phyloP scores from a whole-genome alignment of 2,888 invertebrate species.

The Diarsia brunnea region DNA sequence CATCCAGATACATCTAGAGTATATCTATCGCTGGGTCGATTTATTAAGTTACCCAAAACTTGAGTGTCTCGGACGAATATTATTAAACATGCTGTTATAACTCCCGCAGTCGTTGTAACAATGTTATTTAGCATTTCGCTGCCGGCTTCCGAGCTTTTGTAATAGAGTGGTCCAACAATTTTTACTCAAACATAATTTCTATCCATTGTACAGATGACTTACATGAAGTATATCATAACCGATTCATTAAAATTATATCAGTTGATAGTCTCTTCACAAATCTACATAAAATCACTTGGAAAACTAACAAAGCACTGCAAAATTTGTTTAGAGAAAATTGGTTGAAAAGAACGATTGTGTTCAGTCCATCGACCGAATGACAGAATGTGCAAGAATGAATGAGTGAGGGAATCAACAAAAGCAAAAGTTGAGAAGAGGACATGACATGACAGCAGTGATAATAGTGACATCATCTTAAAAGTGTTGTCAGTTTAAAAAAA shows the following conservation, averaged over 20 bases:
- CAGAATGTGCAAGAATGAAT: background rate
- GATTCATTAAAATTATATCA: conserved; percentile 20
- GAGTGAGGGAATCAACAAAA: background rate
- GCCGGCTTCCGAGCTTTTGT: conserved; percentile 68
- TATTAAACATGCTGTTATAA: conserved; percentile 69
- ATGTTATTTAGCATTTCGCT: conserved; percentile 78
- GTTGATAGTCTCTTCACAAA: background rate
- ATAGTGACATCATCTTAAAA: background rate
- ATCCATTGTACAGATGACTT: conserved; percentile 55
- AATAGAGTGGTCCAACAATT: conserved; percentile 47
- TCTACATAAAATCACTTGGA: background rate
- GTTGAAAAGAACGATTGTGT: conserved; percentile 25
- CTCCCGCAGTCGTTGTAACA: conserved; percentile 70
- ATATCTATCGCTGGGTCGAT: conserved; percentile 77
- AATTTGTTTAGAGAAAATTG: conserved; percentile 55
- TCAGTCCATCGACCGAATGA: conserved; percentile 37
- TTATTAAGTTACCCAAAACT: conserved; percentile 74
- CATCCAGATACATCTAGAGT: conserved; percentile 82
- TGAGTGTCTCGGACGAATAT: conserved; percentile 73
- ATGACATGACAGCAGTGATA: background rate
- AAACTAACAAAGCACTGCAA: conserved; percentile 42
- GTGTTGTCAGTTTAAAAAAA: conserved; percentile 4
- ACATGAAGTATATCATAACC: conserved; percentile 18
- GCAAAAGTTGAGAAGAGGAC: background rate
- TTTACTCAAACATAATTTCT: conserved; percentile 54